phyloP scores from a whole-genome alignment of 2,888 invertebrate species.

The Junonia oenone region DNA sequence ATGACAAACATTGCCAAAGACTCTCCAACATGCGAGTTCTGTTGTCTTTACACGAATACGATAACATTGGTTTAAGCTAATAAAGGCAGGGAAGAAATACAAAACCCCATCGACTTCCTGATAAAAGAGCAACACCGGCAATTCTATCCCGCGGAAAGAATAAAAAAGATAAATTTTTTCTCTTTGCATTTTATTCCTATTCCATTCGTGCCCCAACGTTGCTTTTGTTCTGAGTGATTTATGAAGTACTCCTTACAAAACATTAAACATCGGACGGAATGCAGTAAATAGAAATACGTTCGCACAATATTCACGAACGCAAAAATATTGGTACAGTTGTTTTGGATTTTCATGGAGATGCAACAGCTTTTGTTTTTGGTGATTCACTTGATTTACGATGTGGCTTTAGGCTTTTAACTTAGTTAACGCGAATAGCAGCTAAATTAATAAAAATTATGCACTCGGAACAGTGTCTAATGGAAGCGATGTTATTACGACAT shows the following conservation, averaged over 20 bases:
- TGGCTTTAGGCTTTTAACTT: background rate
- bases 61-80: constrained; percentile 13
- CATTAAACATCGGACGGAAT: constrained; percentile 39
- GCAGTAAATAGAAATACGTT: constrained; percentile 37
- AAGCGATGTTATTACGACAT: too few relatives aligned
- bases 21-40: background rate
- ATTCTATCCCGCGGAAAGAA: constrained; percentile 37
- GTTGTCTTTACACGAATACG: background rate
- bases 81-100: constrained; percentile 35
- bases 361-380: background rate
- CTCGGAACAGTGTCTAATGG: too few relatives aligned
- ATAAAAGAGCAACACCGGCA: constrained; percentile 39
- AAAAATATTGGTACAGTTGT: constrained; percentile 5
- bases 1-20: background rate
- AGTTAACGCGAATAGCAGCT: too few relatives aligned
- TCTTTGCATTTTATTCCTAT: constrained; percentile 45
- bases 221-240: constrained; percentile 35
- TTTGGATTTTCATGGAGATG: constrained; percentile 1
- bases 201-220: constrained; percentile 14
- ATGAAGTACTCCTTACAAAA: constrained; percentile 39
- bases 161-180: constrained; percentile 43
- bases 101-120: constrained; percentile 39
- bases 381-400: background rate
- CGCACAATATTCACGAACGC: constrained; percentile 16
- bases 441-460: too few relatives aligned